Percentiles rank a stretch among this genome's conserved stretches.
Conservation (phyloP, 2,113 vertebrate genomes). For the Cyanoramphus novaezelandiae region DNA sequence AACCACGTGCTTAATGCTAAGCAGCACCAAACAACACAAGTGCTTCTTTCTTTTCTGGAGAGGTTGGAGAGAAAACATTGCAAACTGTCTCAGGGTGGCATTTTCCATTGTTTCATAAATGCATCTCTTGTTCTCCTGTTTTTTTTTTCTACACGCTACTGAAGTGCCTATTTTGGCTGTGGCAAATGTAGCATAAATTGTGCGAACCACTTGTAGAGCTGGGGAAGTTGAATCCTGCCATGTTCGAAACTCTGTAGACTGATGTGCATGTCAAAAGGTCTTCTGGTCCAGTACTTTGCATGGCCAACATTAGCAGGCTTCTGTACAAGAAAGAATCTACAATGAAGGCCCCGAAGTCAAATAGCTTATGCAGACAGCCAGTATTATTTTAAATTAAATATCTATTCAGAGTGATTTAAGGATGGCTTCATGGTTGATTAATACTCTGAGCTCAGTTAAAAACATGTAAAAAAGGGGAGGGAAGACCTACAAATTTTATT, state of each 20-base stretch:
- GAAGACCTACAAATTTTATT: not conserved
- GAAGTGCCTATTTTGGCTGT: not conserved
- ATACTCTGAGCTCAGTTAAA: not conserved
- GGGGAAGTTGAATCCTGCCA: not conserved
- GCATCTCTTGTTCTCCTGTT: not conserved
- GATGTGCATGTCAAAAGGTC: not conserved
- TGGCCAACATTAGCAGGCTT: not conserved
- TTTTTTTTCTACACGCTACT: not conserved
- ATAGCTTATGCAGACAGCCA: not conserved
- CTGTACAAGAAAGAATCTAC: not conserved
- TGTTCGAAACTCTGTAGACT: not conserved
- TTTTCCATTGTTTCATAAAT: not conserved
- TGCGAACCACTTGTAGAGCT: not conserved
- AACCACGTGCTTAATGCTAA: not conserved
- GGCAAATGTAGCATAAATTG: not conserved
- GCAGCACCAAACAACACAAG: not conserved
- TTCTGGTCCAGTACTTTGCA: not conserved
- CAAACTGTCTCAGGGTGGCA: accelerated
- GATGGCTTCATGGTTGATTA: not conserved
- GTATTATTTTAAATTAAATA: conserved; percentile 11
- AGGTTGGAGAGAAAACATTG: not conserved
- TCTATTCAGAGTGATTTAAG: not conserved
- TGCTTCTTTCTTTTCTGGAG: not conserved
- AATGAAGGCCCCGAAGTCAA: not conserved
- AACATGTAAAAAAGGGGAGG: not conserved